phyloP scores from a whole-genome alignment of 2,888 invertebrate species.

The Strigamia maritima region DNA sequence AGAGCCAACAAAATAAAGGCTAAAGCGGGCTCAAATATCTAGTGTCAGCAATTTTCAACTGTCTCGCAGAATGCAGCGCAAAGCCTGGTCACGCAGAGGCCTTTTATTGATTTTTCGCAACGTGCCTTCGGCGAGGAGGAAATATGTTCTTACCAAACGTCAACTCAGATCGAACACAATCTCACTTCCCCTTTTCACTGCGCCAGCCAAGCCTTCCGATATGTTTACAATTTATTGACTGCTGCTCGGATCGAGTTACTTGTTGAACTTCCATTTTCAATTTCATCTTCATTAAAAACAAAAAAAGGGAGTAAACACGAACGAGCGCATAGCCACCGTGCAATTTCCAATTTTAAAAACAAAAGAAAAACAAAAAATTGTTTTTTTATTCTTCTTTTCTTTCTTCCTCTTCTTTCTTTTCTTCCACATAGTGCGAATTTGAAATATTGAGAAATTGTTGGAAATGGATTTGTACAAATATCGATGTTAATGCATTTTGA shows the following conservation, averaged over 20 bases:
- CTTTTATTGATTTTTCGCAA: constrained; percentile 21
- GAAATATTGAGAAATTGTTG: no score
- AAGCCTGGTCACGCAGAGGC: constrained; percentile 26
- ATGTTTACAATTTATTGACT: constrained; percentile 26
- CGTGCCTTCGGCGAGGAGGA: constrained; percentile 10
- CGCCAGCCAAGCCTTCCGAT: constrained; percentile 22
- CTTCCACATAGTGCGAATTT: no score
- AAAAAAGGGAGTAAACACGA: neutral
- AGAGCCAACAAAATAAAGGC: constrained; percentile 12
- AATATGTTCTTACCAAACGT: constrained; percentile 28
- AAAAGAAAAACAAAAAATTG: neutral
- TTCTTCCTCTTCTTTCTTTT: neutral
- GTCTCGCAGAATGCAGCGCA: constrained; percentile 6
- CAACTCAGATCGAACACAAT: constrained; percentile 27
- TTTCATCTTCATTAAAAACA: constrained; percentile 11
- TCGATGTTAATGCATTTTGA: no score
- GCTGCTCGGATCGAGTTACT: constrained; percentile 5
- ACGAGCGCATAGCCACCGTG: neutral
- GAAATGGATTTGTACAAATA: no score
- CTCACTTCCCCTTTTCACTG: constrained; percentile 24
- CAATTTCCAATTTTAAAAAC: neutral
- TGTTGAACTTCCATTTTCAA: constrained; percentile 16
- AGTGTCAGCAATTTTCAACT: constrained; percentile 25
- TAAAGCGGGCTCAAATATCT: constrained; percentile 21
- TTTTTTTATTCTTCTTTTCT: neutral